A percentile compares a stretch with the other conserved stretches of the same genome.
Evolutionary conservation across 2,888 invertebrate species (phyloP).

Genomic region (Amaurobius ferox): DNA sequence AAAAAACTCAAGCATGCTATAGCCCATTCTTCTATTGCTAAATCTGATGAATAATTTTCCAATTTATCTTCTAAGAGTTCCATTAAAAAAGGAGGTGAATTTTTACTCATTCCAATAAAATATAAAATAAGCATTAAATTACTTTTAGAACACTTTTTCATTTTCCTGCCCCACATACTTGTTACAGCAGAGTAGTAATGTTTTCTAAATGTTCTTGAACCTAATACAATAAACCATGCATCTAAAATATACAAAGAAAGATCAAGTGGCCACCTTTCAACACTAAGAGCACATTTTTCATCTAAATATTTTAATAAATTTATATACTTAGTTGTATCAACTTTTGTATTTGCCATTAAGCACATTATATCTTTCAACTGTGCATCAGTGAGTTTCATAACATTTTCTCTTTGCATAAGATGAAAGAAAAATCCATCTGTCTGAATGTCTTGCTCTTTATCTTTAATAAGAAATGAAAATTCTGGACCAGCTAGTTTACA

Average conservation of each 20-base stretch:
- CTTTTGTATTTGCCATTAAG: slow-evolving; percentile 36
- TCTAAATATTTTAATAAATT: slow-evolving; percentile 42
- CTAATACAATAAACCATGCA: slow-evolving; percentile 62
- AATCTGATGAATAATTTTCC: slow-evolving; percentile 28
- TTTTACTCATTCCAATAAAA: slow-evolving; percentile 56
- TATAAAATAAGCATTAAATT: slow-evolving; percentile 59
- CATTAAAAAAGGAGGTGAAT: slow-evolving; percentile 39
- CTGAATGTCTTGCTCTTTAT: slow-evolving; percentile 25
- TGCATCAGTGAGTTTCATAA: slow-evolving; percentile 44
- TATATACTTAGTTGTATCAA: slow-evolving; percentile 25
- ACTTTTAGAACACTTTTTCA: slow-evolving; percentile 43
- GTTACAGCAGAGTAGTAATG: slow-evolving; percentile 42
- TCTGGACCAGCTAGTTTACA: slow-evolving; percentile 20
- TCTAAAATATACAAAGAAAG: slow-evolving; percentile 54
- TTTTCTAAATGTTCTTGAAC: slow-evolving; percentile 24
- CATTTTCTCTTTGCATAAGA: slow-evolving; percentile 41
- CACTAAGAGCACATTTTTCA: slow-evolving; percentile 63
- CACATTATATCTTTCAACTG: slow-evolving; percentile 52
- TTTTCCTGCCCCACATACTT: slow-evolving; percentile 37
- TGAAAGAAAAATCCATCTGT: slow-evolving; percentile 27
- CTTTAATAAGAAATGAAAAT: slow-evolving; percentile 19
- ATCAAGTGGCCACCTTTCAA: slow-evolving; percentile 54
- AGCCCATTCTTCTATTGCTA: slow-evolving; percentile 47
- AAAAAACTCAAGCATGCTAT: slow-evolving; percentile 56
- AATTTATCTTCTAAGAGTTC: slow-evolving; percentile 33